A percentile compares a stretch with the other conserved stretches of the same genome.
phyloP scores from a whole-genome alignment of 2,888 invertebrate species.

The Amaurobius ferox region DNA sequence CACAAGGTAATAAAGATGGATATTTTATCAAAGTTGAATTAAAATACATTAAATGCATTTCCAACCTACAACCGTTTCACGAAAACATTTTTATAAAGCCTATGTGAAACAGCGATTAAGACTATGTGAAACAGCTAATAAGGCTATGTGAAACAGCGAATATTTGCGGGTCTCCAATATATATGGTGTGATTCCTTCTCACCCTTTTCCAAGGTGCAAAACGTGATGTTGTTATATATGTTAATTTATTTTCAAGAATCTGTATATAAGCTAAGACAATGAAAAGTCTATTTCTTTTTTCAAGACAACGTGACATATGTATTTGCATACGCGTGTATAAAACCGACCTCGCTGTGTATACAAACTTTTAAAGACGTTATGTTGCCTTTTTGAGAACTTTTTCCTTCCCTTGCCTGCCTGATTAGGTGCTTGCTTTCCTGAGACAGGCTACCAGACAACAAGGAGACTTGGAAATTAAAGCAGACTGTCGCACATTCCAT shows the following conservation, averaged over 20 bases:
- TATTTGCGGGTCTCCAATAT: neutral
- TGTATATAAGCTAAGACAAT: conserved; percentile 69
- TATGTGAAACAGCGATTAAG: too few species aligned
- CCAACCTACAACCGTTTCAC: too few species aligned
- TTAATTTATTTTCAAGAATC: conserved; percentile 47
- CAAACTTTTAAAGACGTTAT: conserved; percentile 22
- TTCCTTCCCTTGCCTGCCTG: conserved; percentile 31
- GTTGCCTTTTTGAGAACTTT: conserved; percentile 31
- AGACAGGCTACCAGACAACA: conserved; percentile 5
- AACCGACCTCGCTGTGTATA: conserved; percentile 46
- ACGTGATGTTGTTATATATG: conserved; percentile 30
- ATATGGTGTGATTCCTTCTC: neutral
- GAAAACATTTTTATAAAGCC: too few species aligned
- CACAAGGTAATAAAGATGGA: too few species aligned
- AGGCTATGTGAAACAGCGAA: too few species aligned
- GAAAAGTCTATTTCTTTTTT: conserved; percentile 42
- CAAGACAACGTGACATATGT: conserved; percentile 16
- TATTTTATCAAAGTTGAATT: too few species aligned
- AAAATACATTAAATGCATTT: too few species aligned
- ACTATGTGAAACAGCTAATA: too few species aligned
- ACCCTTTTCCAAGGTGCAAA: conserved; percentile 25
- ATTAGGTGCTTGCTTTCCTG: conserved; percentile 18
- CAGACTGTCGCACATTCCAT: too few species aligned
- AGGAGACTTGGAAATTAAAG: too few species aligned
- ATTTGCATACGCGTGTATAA: conserved; percentile 37